A percentile compares a stretch with the other conserved stretches of the same genome.
Evolutionary conservation across 2,888 invertebrate species (phyloP).

Genomic region (Halictus quadricinctus): DNA sequence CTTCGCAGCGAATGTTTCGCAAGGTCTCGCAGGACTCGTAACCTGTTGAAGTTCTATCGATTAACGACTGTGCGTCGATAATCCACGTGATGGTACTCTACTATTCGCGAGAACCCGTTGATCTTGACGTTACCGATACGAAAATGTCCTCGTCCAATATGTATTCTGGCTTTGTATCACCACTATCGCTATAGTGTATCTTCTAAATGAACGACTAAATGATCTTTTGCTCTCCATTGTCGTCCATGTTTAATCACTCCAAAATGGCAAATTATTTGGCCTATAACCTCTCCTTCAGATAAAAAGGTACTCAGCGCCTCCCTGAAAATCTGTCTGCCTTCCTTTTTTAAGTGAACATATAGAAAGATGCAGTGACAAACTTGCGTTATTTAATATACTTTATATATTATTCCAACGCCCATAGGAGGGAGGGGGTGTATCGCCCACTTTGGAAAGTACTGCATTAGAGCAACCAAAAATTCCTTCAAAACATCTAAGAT

Average conservation of each 20-base stretch:
- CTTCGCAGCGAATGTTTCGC: constrained; percentile 45
- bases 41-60: constrained; percentile 53
- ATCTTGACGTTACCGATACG: neutral
- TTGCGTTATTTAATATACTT: too few relatives aligned
- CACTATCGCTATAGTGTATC: neutral
- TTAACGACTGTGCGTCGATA: constrained; percentile 8
- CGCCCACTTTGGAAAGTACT: too few relatives aligned
- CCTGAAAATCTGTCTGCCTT: too few relatives aligned
- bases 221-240: neutral
- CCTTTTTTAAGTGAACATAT: too few relatives aligned
- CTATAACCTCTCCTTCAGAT: too few relatives aligned
- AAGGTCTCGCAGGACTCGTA: constrained; percentile 35
- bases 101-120: neutral
- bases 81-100: neutral
- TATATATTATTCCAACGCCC: too few relatives aligned
- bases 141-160: neutral
- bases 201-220: neutral
- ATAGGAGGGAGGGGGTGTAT: too few relatives aligned
- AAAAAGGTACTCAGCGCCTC: too few relatives aligned
- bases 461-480: too few relatives aligned
- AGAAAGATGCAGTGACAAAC: too few relatives aligned
- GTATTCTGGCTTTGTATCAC: neutral
- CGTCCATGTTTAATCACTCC: neutral
- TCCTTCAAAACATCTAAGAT: neutral
- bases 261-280: too few relatives aligned